A percentile compares a stretch with the other conserved stretches of the same genome.
These are phyloP conservation scores for Pseudorhombus dupliciocellatus DNA, from an alignment of 2,113 vertebrate species.

Conservation along the genomic window DNA sequence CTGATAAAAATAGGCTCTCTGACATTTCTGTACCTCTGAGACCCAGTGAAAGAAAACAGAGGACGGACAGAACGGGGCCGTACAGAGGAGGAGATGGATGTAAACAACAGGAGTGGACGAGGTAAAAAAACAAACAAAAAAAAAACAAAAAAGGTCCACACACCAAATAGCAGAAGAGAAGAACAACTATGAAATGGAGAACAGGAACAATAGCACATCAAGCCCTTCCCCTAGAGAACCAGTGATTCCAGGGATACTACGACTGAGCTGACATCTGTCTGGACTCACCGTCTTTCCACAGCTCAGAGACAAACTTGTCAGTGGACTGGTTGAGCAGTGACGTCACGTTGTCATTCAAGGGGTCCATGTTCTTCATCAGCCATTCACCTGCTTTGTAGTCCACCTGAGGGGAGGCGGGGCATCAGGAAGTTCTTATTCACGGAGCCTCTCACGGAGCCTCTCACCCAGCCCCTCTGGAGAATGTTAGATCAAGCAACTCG, in stretches of 20 bases:
- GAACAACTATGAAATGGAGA: slow-evolving; percentile 52
- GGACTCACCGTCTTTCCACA: slow-evolving; percentile 96
- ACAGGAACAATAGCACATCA: slow-evolving; percentile 2
- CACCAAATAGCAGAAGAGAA: slow-evolving; percentile 63
- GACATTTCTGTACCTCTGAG: slow-evolving; percentile 92
- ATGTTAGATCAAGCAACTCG: too few species aligned
- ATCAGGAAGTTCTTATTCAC: not conserved
- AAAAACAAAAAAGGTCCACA: slow-evolving; percentile 59
- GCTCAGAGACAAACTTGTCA: slow-evolving; percentile 96
- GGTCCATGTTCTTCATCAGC: slow-evolving; percentile 99
- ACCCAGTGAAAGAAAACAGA: slow-evolving; percentile 48
- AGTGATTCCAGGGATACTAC: not conserved
- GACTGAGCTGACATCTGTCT: not conserved
- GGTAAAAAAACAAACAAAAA: slow-evolving; percentile 56
- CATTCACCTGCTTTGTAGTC: slow-evolving; percentile 98
- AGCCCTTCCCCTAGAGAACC: not conserved
- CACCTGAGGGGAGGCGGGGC: slow-evolving; percentile 74
- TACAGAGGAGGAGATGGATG: slow-evolving; percentile 55
- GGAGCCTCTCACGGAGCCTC: too few species aligned
- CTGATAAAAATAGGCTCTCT: slow-evolving; percentile 95
- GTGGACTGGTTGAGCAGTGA: slow-evolving; percentile 94
- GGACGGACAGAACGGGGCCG: slow-evolving; percentile 54
- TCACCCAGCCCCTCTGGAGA: too few species aligned
- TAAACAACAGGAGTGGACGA: slow-evolving; percentile 36
- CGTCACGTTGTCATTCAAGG: slow-evolving; percentile 94